These are phyloP conservation scores for Octopus bimaculoides DNA, from an alignment of 1,140 invertebrate genomes.

Conservation along the genomic window DNA sequence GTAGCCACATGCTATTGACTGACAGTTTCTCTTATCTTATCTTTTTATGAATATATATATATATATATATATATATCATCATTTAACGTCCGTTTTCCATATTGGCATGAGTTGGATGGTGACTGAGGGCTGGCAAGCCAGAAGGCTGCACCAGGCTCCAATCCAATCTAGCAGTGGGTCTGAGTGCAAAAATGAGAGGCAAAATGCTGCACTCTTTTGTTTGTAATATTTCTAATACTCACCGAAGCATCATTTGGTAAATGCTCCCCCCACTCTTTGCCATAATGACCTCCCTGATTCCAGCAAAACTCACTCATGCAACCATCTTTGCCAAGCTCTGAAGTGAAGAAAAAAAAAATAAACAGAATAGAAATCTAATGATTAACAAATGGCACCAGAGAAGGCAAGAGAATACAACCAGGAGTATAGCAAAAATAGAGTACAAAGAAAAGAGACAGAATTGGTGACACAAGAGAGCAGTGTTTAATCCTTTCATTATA, in stretches of 20 bases:
- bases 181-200: not conserved
- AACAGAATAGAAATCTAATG: too few species aligned
- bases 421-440: too few species aligned
- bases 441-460: too few species aligned
- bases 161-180: not conserved
- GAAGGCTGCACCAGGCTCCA: not conserved
- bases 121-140: not conserved
- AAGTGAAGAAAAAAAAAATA: conserved; percentile 23
- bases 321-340: conserved; percentile 68
- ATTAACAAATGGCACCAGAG: too few species aligned
- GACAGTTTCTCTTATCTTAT: too few species aligned
- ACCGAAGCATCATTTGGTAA: conserved; percentile 78
- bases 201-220: not conserved
- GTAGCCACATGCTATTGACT: too few species aligned
- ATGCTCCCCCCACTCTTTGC: conserved; percentile 75
- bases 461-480: too few species aligned
- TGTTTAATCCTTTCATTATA: too few species aligned
- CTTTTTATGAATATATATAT: too few species aligned
- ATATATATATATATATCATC: not conserved
- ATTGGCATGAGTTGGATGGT: not conserved
- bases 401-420: too few species aligned
- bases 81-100: not conserved
- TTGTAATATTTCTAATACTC: conserved; percentile 47
- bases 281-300: conserved; percentile 72
- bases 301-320: conserved; percentile 80